Conservation (phyloP, 2,797 vertebrate genomes). For the Sebastes kiyomatsui region DNA sequence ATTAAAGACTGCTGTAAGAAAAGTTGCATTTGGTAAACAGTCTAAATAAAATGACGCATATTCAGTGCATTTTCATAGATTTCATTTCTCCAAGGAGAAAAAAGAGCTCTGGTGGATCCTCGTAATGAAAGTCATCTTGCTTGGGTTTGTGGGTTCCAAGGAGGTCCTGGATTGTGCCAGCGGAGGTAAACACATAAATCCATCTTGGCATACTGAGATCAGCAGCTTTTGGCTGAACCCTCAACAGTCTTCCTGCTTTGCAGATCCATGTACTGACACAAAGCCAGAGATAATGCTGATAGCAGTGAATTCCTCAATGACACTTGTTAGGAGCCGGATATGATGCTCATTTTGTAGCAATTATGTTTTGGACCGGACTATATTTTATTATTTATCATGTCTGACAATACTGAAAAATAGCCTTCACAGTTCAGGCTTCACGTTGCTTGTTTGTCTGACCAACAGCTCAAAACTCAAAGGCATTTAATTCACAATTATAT, state of each 20-base stretch:
- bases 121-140: constrained; percentile 62
- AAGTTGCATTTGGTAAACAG: neutral
- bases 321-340: neutral
- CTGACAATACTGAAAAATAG: neutral
- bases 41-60: neutral
- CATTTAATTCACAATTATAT: neutral
- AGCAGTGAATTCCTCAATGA: constrained; percentile 20
- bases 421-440: neutral
- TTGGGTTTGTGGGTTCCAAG: constrained; percentile 49
- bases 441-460: neutral
- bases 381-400: neutral
- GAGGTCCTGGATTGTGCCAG: constrained; percentile 55
- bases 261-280: constrained; percentile 31
- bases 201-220: constrained; percentile 58
- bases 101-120: constrained; percentile 14
- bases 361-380: neutral
- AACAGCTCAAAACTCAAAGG: neutral
- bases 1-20: neutral
- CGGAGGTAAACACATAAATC: constrained; percentile 61
- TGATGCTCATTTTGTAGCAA: neutral
- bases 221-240: constrained; percentile 74
- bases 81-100: constrained; percentile 3
- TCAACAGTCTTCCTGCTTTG: constrained; percentile 55
- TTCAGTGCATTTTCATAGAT: constrained; percentile 3
- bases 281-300: constrained; percentile 49